These are phyloP conservation scores for Drosophila kohkoa DNA, from an alignment of 1,140 invertebrate species.

Conservation along the genomic window DNA sequence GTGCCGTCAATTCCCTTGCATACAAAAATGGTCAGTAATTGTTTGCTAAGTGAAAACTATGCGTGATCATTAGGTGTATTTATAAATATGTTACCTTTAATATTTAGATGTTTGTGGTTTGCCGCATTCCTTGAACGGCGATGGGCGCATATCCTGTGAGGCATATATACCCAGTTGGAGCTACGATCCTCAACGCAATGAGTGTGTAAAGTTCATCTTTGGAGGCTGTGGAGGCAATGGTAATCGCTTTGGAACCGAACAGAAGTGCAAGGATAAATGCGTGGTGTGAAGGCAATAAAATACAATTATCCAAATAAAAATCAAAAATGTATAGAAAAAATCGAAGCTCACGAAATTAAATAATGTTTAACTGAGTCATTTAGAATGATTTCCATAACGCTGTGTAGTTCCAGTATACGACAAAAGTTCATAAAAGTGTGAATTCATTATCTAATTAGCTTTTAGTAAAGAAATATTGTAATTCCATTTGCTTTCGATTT, in stretches of 20 bases:
- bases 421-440: too few species aligned
- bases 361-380: too few species aligned
- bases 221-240: constrained; percentile 94
- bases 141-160: constrained; percentile 32
- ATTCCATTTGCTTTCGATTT: too few species aligned
- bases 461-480: too few species aligned
- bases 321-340: too few species aligned
- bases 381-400: too few species aligned
- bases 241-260: constrained; percentile 89
- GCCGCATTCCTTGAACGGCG: constrained; percentile 28
- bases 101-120: constrained; percentile 30
- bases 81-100: background rate
- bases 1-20: constrained; percentile 7
- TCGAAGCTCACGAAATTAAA: too few species aligned
- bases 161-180: constrained; percentile 62
- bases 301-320: background rate
- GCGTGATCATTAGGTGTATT: background rate
- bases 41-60: background rate
- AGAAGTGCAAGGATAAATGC: constrained; percentile 31
- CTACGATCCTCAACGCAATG: constrained; percentile 89
- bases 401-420: too few species aligned
- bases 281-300: background rate
- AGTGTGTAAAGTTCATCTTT: constrained; percentile 91
- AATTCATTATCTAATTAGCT: too few species aligned
- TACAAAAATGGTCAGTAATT: constrained; percentile 33